Conservation (phyloP, 2,113 vertebrate genomes). For the Campylorhamphus procurvoides region DNA sequence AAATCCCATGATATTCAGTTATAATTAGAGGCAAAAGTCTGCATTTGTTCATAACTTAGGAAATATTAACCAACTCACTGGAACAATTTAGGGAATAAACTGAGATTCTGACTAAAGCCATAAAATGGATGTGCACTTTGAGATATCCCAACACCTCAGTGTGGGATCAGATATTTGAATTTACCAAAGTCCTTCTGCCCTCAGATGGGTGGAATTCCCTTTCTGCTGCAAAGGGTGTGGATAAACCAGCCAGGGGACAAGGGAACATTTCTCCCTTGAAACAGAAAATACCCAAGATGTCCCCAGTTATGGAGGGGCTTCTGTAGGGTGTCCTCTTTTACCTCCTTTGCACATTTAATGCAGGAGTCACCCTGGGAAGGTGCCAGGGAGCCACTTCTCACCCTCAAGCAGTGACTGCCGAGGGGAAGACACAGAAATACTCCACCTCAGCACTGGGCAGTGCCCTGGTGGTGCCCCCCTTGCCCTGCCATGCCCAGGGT, state of each 20-base stretch:
- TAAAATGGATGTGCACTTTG: background rate
- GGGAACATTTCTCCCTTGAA: background rate
- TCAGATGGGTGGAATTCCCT: fast-evolving
- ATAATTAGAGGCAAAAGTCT: background rate
- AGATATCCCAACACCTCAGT: background rate
- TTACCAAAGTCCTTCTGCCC: background rate
- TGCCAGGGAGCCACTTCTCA: background rate
- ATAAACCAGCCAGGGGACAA: too few species aligned
- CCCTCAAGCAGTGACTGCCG: background rate
- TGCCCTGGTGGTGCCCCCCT: background rate
- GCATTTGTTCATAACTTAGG: background rate
- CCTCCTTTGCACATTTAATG: background rate
- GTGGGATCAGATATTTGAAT: background rate
- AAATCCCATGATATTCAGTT: background rate
- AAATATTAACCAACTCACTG: background rate
- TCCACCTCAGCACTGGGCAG: background rate
- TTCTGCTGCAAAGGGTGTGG: background rate
- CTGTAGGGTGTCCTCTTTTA: background rate
- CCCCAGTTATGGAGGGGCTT: background rate
- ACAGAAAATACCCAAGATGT: background rate
- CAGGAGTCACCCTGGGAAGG: background rate
- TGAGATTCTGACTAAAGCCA: background rate
- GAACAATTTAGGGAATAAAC: background rate
- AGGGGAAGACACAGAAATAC: background rate
- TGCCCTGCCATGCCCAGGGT: too few species aligned